Base-by-base conservation (phyloP, 2,888 invertebrate genomes). In the Acleris emargana region DNA sequence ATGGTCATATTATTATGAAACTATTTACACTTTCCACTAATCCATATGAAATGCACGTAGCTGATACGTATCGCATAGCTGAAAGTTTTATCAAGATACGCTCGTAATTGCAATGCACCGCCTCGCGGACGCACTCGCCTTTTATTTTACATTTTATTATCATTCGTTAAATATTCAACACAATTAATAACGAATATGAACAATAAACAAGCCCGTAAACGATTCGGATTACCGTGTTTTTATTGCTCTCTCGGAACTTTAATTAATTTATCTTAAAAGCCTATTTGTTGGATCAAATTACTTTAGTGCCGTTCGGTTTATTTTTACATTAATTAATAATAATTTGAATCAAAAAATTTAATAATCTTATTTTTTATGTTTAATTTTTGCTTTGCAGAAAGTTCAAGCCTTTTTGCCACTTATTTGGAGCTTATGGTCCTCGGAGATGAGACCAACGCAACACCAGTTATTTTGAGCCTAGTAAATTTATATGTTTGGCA, bases 201-300 rank as follows among this genome's bases (percentile, higher is more conserved):
- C 63, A 53, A 72, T 78, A 72, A 74, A 76, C 54, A 69, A 62
- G 72, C 69, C 74, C 70, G 72, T 81, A 74, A 77, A 73, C 73
- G 72, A 72, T 76, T 73, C 69, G 75, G 77, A 75, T 76, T 76
- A 80, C 76, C 77, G 73, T 71, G 72, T 74, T 82, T 80, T 78
- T 78, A 79, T 78, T 49, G 20, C 54, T 47, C 58, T 51, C 59
- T 64, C 47, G 28, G 54, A 54, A 59, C 54, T 64, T 59, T 59
- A 54, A 59, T 55, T 50, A 64, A 54, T 59, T 59, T 64, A 54
- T 64, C 59, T 59, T 59, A 54, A 64, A 64, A 32, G 53, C 28
- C 53, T 59, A 50, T 64, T 59, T 64, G 58, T 53, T 49, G 53
- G 18, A 42, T 42, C 53, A 28, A 64, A 58, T 54, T 52, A 45